Percentiles rank a stretch among this genome's conserved stretches.
These are phyloP conservation scores for Platycercus adscitus DNA, from an alignment of 2,113 vertebrate species.

Conservation along the genomic window DNA sequence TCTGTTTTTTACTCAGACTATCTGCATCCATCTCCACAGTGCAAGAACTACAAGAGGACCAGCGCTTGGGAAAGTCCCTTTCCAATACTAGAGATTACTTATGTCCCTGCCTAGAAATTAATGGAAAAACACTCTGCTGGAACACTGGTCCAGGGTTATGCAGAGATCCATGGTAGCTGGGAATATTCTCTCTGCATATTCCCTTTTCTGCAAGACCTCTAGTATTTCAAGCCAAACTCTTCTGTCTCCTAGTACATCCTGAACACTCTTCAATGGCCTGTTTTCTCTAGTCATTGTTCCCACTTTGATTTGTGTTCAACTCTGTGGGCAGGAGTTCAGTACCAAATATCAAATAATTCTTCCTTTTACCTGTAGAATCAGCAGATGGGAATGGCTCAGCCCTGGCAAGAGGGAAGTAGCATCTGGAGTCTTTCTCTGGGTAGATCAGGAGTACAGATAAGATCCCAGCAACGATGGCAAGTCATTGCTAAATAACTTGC, in stretches of 20 bases:
- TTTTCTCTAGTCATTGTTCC: background rate
- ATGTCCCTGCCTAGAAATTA: background rate
- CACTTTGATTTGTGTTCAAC: background rate
- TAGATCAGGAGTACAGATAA: accelerated
- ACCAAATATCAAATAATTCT: background rate
- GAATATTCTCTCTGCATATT: background rate
- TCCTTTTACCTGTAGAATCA: background rate
- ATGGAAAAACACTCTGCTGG: background rate
- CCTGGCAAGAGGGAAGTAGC: background rate
- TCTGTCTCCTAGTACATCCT: background rate
- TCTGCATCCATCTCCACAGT: background rate
- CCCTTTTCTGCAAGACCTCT: background rate
- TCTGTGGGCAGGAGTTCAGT: background rate
- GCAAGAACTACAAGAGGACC: background rate
- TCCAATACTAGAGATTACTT: background rate
- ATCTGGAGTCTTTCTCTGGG: background rate
- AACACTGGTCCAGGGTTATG: background rate
- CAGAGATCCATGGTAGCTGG: background rate
- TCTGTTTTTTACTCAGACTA: accelerated
- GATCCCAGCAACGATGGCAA: background rate
- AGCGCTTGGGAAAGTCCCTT: background rate
- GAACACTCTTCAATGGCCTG: background rate
- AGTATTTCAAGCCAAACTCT: background rate
- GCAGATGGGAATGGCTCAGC: background rate
- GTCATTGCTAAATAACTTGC: background rate